Evolutionary conservation across 2,113 vertebrate species (phyloP), one percentile per base, ranked within the genome.

Genomic region (Ptilorrhoa leucosticta): DNA sequence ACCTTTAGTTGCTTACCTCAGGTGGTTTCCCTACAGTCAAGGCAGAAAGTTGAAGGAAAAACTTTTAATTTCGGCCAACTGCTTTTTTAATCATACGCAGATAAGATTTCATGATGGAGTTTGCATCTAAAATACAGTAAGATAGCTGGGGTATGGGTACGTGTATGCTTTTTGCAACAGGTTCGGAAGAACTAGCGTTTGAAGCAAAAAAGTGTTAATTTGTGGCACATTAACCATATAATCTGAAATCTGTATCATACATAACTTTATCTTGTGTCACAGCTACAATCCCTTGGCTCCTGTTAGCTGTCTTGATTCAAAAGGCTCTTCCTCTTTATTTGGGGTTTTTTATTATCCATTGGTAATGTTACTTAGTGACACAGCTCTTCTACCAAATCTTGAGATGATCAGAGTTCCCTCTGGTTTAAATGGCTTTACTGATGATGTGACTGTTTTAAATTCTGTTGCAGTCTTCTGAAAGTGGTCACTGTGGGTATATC

Each of bases 111-210:
- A 10, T n/a, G 9, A 19, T 21, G 39, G 27, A 56, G 22, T 68
- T 78, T 64, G 33, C 28, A 15, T 50, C 56, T 87, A 63, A 70
- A 78, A n/a, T 15, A 60, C 16, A 78, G 7, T 51, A 51, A 56
- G 11, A 44, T 8, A 51, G 15, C 14, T 68, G n/a, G 22, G 5
- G 12, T 13, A 21, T 12, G 16, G 1, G 0, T 37, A 51, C 8
- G 1, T 23, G 5, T 12, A 9, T 31, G 39, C 11, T 82, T 83
- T 85, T 51, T 71, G 15, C 18, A 61, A 35, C 3, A 56, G 22
- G 33, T 30, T 53, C 53, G 37, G 20, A 83, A 27, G 39, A 81
- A 27, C 28, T 13, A 81, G 60, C 13, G 71, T 28, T 39, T 39
- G 35, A 82, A 81, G 28, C 11, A 58, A 61, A 60, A 27, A 82